These are phyloP conservation scores for Petrocephalus schoutedeni DNA, from an alignment of 2,797 vertebrate species.

Conservation along the genomic window DNA sequence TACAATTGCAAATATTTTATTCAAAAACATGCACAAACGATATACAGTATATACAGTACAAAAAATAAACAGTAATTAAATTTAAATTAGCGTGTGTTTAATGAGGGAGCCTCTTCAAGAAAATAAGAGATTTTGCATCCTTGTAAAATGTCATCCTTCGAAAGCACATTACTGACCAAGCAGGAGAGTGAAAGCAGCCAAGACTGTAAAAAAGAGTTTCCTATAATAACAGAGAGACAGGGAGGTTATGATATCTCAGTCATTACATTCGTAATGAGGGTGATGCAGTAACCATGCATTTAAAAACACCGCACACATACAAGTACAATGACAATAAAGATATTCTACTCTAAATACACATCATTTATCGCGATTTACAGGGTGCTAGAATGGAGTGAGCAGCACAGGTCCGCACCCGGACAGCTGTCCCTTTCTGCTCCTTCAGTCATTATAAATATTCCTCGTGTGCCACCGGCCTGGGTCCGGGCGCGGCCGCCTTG, in stretches of 20 bases:
- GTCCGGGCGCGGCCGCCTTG: constrained; percentile 47
- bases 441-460: constrained; percentile 42
- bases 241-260: no score
- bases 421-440: background rate
- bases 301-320: background rate
- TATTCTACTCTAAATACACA: background rate
- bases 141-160: background rate
- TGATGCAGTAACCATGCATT: background rate
- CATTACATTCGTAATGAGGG: background rate
- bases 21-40: background rate
- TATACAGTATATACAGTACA: background rate
- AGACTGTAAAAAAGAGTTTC: background rate
- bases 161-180: background rate
- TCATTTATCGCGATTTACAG: background rate
- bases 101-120: background rate
- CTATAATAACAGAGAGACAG: no score
- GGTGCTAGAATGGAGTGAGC: background rate
- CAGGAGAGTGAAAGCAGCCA: background rate
- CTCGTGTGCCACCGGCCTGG: constrained; percentile 40
- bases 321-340: background rate
- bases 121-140: background rate
- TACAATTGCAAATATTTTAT: background rate
- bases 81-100: background rate
- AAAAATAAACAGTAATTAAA: background rate
- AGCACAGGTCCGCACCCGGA: background rate